Evolutionary conservation across 92 coral and sea anemone species (phyloP).

Genomic region (Isaurus tuberculatus): DNA sequence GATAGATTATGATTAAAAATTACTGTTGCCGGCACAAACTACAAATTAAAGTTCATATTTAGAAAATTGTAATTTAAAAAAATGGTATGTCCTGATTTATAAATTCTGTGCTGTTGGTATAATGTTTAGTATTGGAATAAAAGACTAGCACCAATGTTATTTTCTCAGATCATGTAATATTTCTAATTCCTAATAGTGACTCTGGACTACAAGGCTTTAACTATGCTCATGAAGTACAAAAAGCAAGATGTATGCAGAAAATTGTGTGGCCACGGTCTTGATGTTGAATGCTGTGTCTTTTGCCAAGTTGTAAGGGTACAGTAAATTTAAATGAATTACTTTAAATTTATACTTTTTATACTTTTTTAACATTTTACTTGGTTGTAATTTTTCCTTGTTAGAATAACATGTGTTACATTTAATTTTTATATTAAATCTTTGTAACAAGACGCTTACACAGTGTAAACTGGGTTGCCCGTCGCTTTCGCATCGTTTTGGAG

Average conservation of each 20-base stretch:
- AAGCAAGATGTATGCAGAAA: background rate
- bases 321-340: background rate
- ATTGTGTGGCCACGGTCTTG: conserved; percentile 49
- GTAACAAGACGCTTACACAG: too few species aligned
- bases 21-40: background rate
- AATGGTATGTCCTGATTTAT: too few species aligned
- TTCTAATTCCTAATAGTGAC: conserved; percentile 32
- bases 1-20: too few species aligned
- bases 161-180: background rate
- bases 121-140: background rate
- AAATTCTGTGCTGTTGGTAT: too few species aligned
- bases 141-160: background rate
- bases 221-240: conserved; percentile 43
- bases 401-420: too few species aligned
- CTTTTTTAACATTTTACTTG: too few species aligned
- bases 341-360: too few species aligned
- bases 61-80: too few species aligned
- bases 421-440: too few species aligned
- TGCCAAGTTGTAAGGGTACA: conserved; percentile 48
- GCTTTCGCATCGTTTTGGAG: too few species aligned
- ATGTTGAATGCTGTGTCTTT: conserved; percentile 50
- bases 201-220: conserved; percentile 64
- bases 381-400: too few species aligned
- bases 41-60: background rate
- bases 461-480: too few species aligned